These are phyloP conservation scores for Aphidius gifuensis DNA, from an alignment of 1,140 invertebrate genomes.

Conservation along the genomic window DNA sequence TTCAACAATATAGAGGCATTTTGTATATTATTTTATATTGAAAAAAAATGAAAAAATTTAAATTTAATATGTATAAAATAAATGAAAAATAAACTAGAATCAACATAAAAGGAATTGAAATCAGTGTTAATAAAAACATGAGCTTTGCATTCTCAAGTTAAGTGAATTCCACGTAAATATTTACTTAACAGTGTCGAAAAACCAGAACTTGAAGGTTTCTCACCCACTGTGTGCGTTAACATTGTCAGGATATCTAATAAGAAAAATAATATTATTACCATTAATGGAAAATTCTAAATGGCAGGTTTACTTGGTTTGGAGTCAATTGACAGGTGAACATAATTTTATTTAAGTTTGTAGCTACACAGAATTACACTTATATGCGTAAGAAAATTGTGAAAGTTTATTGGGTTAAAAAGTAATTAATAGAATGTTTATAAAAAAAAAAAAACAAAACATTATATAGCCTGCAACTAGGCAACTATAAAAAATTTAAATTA, in stretches of 20 bases:
- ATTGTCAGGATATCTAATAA: background rate
- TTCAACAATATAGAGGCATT: too few relatives aligned
- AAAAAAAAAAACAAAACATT: too few relatives aligned
- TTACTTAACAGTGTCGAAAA: conserved; percentile 1
- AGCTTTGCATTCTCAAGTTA: conserved; percentile 46
- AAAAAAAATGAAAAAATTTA: background rate
- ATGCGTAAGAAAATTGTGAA: too few relatives aligned
- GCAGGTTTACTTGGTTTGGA: conserved; percentile 2
- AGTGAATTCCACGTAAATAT: conserved; percentile 43
- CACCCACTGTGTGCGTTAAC: background rate
- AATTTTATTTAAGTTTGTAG: conserved; percentile 35
- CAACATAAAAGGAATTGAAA: conserved; percentile 10
- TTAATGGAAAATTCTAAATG: background rate
- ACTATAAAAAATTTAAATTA: too few relatives aligned
- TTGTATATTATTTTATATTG: too few relatives aligned
- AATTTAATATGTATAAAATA: background rate
- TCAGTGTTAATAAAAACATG: conserved; percentile 32
- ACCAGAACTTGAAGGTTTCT: conserved; percentile 1
- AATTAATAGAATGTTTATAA: too few relatives aligned
- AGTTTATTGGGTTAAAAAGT: too few relatives aligned
- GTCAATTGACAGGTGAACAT: conserved; percentile 43
- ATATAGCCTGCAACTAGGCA: too few relatives aligned
- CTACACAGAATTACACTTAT: conserved; percentile 51
- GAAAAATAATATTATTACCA: background rate
- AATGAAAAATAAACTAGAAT: conserved; percentile 1